Percentiles rank a stretch among this genome's conserved stretches.
phyloP scores from a whole-genome alignment of 2,888 invertebrate species.

The Dynastes hyllus region DNA sequence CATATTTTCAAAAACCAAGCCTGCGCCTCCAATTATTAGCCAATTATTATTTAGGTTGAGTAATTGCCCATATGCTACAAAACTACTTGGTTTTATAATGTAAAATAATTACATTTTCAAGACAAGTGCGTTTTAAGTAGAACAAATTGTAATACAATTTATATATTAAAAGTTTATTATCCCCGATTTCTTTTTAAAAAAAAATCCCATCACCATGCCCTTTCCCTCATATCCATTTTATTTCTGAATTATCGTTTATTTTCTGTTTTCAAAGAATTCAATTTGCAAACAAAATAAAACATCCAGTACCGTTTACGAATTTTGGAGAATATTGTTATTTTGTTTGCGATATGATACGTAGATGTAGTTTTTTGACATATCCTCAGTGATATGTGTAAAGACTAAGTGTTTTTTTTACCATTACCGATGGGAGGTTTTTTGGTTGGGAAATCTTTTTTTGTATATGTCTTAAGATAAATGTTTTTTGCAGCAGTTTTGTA shows the following conservation, averaged over 20 bases:
- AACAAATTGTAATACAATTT: constrained; percentile 43
- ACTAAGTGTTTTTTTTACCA: constrained; percentile 69
- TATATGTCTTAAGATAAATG: constrained; percentile 52
- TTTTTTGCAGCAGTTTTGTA: constrained; percentile 67
- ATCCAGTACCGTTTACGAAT: not conserved
- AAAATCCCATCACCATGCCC: constrained; percentile 28
- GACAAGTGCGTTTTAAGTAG: constrained; percentile 48
- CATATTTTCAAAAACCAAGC: too few species aligned
- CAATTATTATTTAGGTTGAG: too few species aligned
- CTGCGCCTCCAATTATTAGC: too few species aligned
- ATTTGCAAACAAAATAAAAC: constrained; percentile 51
- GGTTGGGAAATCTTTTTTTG: constrained; percentile 64
- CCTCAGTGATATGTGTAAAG: constrained; percentile 70
- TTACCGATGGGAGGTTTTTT: constrained; percentile 70
- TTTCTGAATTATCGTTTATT: constrained; percentile 48
- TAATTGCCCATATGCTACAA: not conserved
- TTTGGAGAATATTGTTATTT: constrained; percentile 32
- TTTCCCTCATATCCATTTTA: constrained; percentile 40
- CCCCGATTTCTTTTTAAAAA: too few species aligned
- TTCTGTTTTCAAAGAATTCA: constrained; percentile 42
- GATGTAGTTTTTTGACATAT: constrained; percentile 69
- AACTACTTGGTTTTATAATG: constrained; percentile 49
- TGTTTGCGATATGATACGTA: constrained; percentile 48
- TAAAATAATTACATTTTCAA: constrained; percentile 38
- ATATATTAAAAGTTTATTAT: constrained; percentile 40